phyloP scores from a whole-genome alignment of 2,113 vertebrate genomes.

The Trogon surrucura region DNA sequence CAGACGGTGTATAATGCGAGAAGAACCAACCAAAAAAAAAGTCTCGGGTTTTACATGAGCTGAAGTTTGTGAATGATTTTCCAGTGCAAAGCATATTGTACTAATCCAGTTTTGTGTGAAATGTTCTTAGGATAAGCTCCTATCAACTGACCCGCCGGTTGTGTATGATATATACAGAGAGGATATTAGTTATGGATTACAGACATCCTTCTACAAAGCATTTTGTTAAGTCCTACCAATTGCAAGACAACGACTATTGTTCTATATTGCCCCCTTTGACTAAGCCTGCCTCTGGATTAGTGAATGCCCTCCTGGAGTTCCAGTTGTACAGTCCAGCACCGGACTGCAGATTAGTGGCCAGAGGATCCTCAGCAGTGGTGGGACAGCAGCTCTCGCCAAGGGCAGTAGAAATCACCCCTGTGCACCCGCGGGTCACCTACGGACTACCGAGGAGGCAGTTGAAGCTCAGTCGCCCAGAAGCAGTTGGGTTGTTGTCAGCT shows the following conservation, averaged over 20 bases:
- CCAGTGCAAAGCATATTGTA: constrained; percentile 4
- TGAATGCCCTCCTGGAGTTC: neutral
- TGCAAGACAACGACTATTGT: neutral
- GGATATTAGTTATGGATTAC: constrained; percentile 66
- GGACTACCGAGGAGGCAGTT: too few species aligned
- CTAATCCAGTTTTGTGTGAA: constrained; percentile 69
- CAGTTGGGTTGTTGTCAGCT: neutral
- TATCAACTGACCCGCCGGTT: constrained; percentile 40
- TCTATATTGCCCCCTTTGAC: neutral
- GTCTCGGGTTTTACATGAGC: neutral
- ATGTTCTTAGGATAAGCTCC: constrained; percentile 63
- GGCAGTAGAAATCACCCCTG: neutral
- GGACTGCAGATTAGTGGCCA: neutral
- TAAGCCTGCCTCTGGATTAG: neutral
- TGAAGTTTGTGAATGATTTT: constrained; percentile 54
- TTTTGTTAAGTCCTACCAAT: constrained; percentile 34
- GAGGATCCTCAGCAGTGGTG: neutral
- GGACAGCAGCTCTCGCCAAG: neutral
- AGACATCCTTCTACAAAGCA: constrained; percentile 26
- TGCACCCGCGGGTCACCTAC: neutral
- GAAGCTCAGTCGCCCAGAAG: neutral
- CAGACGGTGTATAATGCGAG: neutral
- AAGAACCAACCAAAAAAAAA: neutral
- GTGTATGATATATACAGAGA: neutral
- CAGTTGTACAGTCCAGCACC: neutral